These are phyloP conservation scores for Unio delphinus DNA, from an alignment of 2,888 invertebrate genomes.

Conservation along the genomic window DNA sequence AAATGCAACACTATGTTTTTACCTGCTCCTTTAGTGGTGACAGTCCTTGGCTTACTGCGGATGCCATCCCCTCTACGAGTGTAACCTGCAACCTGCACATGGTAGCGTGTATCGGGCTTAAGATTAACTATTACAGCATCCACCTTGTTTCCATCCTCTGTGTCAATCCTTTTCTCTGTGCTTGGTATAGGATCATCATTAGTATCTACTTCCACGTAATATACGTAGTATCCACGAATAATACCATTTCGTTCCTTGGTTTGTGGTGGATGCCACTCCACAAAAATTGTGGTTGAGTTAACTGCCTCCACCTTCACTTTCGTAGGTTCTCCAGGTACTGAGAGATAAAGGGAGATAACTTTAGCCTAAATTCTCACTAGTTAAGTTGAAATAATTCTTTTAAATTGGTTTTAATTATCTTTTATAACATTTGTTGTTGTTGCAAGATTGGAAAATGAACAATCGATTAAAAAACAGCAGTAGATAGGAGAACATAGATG, in stretches of 20 bases:
- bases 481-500: no score
- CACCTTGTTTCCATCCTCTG: constrained; percentile 85
- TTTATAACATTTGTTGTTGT: background rate
- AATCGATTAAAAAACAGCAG: no score
- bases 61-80: constrained; percentile 98
- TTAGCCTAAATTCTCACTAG: background rate
- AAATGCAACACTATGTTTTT: constrained; percentile 7
- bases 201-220: constrained; percentile 52
- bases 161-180: constrained; percentile 79
- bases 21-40: constrained; percentile 79
- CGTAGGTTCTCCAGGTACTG: constrained; percentile 98
- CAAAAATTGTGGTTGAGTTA: constrained; percentile 96
- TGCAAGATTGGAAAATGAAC: no score
- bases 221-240: constrained; percentile 95
- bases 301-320: constrained; percentile 89
- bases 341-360: constrained; percentile 8
- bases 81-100: constrained; percentile 89
- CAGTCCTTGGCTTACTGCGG: constrained; percentile 86
- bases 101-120: constrained; percentile 95
- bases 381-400: background rate
- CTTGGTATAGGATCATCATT: constrained; percentile 45
- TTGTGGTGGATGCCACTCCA: constrained; percentile 94
- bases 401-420: background rate
- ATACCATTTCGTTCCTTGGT: constrained; percentile 94
- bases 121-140: constrained; percentile 86